These are phyloP conservation scores for Cynoglossus semilaevis DNA, from an alignment of 2,113 vertebrate genomes.

Conservation along the genomic window DNA sequence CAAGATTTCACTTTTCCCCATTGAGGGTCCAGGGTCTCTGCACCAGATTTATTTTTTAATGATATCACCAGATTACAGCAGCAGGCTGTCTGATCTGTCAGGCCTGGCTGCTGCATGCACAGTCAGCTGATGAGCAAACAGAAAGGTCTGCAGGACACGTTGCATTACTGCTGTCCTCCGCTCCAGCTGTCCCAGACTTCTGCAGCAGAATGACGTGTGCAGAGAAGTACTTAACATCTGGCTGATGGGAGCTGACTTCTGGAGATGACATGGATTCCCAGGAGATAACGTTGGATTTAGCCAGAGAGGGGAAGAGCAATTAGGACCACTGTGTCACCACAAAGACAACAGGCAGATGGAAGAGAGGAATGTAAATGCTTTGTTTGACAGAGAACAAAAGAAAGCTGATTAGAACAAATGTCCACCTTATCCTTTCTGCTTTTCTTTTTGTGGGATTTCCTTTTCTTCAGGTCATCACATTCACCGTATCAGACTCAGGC, in stretches of 20 bases:
- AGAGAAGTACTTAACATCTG: constrained; percentile 73
- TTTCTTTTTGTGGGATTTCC: constrained; percentile 17
- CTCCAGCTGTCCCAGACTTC: constrained; percentile 67
- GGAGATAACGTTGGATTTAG: constrained; percentile 75
- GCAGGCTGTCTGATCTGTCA: constrained; percentile 21
- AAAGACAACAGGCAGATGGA: constrained; percentile 64
- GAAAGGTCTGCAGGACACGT: constrained; percentile 30
- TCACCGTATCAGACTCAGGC: no score
- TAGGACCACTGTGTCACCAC: constrained; percentile 72
- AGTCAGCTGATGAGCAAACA: constrained; percentile 29
- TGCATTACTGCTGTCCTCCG: constrained; percentile 32
- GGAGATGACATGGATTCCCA: constrained; percentile 73
- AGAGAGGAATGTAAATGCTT: constrained; percentile 66
- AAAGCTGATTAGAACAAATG: constrained; percentile 77
- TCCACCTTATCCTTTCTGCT: constrained; percentile 26
- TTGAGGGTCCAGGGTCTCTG: constrained; percentile 8
- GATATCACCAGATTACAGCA: constrained; percentile 36
- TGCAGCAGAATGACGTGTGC: constrained; percentile 55
- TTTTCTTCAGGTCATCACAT: no score
- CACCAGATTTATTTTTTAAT: constrained; percentile 20
- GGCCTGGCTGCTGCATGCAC: constrained; percentile 23
- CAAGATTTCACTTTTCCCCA: constrained; percentile 34
- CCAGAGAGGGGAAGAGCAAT: constrained; percentile 68
- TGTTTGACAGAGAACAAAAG: constrained; percentile 74
- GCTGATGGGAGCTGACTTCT: constrained; percentile 71